Base-by-base conservation (phyloP, 2,888 invertebrate genomes). In the Lasioglossum malachurum region DNA sequence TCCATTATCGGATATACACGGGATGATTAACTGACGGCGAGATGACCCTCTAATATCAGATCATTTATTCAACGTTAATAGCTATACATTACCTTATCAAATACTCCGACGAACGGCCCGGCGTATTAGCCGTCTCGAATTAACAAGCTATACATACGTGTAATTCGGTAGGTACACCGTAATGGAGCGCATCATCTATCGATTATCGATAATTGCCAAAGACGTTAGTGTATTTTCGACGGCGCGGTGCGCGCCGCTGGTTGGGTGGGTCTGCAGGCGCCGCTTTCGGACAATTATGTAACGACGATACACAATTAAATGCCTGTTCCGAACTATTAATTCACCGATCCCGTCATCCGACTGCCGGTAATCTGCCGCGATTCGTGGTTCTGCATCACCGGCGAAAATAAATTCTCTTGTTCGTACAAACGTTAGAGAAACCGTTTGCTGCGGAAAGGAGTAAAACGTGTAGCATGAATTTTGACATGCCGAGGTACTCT, bases 171-270 rank as follows among this genome's bases (percentile, higher is more conserved):
- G 57, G 57, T 77, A 82, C 76, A 64, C 86, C 80, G 74, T 75
- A 77, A 82, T 72, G 74, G 71, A 72, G 35, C 53, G 57, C 81
- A 78, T 86, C 86, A 67, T 75, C 86, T 49, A 86, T 86, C 86
- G 78, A 86, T 86, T 86, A 86, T 86, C 86, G 86, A 81, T 86
- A 86, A 86, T 86, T 86, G 27, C 81, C 81, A 73, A 78, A 86
- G 81, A 81, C 80, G 77, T 78, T 86, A 73, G 67, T 60, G 67
- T 73, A 74, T 86, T 86, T 86, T 80, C 80, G 57, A 46, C 53
- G 53, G 74, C 76, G 35, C 38, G 14, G 4, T 10, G 57, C 27
- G 67, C 49, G 75, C 14, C 60, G 49, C 31, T 16, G 38, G 69
- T 4, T n/a, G 23, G 16, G 8, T 23, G 27, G 16, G 38, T 12